A percentile compares a stretch with the other conserved stretches of the same genome.
Evolutionary conservation across 2,113 vertebrate genomes (phyloP).

Genomic region (Fukomys damarensis): DNA sequence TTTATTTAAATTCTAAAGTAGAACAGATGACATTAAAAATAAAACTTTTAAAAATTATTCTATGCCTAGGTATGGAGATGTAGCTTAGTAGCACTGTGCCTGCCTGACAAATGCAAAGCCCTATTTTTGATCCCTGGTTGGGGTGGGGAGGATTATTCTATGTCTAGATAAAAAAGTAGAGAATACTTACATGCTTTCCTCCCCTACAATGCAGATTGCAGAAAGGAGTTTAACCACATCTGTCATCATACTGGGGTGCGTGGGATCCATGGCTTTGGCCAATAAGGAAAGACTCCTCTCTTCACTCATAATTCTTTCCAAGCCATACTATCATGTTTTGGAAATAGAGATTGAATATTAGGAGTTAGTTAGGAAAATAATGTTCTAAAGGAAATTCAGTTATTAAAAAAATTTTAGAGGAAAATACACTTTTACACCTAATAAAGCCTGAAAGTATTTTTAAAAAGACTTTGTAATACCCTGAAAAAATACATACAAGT

Average conservation of each 20-base stretch:
- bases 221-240: conserved; percentile 97
- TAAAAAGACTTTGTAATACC: not conserved
- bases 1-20: conserved; percentile 35
- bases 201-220: conserved; percentile 98
- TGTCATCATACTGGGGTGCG: conserved; percentile 94
- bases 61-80: not conserved
- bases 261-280: conserved; percentile 94
- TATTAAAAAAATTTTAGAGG: not conserved
- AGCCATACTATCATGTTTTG: conserved; percentile 91
- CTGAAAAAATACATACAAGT: not conserved
- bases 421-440: conserved; percentile 12
- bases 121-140: no score
- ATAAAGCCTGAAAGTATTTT: not conserved
- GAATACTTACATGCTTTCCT: conserved; percentile 96
- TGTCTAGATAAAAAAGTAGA: not conserved
- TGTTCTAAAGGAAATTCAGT: not conserved
- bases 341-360: conserved; percentile 34
- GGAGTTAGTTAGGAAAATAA: not conserved
- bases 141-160: no score
- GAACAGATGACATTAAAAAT: not conserved
- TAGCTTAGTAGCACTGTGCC: no score
- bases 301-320: conserved; percentile 96
- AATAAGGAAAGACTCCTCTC: conserved; percentile 94
- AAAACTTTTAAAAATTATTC: not conserved
- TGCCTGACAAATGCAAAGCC: no score